Evolutionary conservation across 1,140 invertebrate genomes (phyloP).

Genomic region (Metaphire vulgaris): DNA sequence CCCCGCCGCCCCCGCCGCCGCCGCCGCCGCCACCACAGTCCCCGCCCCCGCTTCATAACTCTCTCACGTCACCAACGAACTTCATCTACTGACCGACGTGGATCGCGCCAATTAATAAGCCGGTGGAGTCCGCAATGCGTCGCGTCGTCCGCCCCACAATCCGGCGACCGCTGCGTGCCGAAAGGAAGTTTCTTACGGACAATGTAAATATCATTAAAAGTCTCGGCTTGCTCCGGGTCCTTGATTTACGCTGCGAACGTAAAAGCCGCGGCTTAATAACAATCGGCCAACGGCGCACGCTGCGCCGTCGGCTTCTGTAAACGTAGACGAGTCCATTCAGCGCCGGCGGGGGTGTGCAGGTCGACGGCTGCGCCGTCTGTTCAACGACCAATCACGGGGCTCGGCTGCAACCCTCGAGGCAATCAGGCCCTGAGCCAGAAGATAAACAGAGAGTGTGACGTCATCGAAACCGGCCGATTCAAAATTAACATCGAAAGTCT

Average conservation of each 20-base stretch:
- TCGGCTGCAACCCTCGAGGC: no score
- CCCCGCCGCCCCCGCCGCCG: no score
- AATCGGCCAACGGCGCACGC: no score
- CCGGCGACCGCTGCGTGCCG: no score
- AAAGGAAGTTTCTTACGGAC: neutral
- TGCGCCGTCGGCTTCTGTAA: neutral
- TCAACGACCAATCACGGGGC: neutral
- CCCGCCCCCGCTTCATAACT: no score
- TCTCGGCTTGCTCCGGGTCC: no score
- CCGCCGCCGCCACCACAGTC: neutral
- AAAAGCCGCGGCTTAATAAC: neutral
- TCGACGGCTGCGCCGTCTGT: neutral
- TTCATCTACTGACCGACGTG: neutral
- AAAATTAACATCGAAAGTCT: no score
- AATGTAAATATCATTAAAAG: constrained; percentile 1
- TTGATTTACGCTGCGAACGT: neutral
- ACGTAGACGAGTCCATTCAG: neutral
- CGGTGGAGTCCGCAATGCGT: neutral
- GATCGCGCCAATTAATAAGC: neutral
- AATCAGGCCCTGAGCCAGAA: no score
- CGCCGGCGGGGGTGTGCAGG: neutral
- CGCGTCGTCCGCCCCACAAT: no score
- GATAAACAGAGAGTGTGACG: no score
- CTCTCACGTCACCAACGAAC: neutral
- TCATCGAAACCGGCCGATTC: no score